Percentiles rank a stretch among this genome's conserved stretches.
phyloP scores from a whole-genome alignment of 2,888 invertebrate genomes.

The Troilus luridus region DNA sequence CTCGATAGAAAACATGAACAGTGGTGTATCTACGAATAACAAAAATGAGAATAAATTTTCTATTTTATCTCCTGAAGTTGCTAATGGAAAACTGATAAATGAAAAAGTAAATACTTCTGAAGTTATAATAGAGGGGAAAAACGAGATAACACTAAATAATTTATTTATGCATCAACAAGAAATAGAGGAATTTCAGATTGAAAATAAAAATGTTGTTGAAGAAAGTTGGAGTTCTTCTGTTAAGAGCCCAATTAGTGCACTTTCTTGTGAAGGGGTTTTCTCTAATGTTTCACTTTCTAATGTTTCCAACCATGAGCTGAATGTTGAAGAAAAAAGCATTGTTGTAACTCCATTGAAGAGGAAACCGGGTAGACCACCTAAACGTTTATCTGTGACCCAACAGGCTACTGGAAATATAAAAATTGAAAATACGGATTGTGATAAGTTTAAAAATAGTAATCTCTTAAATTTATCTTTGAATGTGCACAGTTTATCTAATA shows the following conservation, averaged over 20 bases:
- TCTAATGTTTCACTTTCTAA: neutral
- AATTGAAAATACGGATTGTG: neutral
- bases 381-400: neutral
- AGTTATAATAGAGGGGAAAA: neutral
- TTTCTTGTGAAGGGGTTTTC: neutral
- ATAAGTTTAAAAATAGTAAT: neutral
- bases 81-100: neutral
- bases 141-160: neutral
- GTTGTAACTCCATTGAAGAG: neutral
- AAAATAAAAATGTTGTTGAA: neutral
- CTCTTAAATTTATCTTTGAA: neutral
- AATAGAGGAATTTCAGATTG: neutral
- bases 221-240: neutral
- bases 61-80: neutral
- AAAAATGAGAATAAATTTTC: neutral
- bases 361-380: constrained; percentile 28
- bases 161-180: neutral
- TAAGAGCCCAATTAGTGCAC: neutral
- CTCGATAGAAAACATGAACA: neutral
- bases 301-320: neutral
- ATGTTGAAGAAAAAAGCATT: neutral
- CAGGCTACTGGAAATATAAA: neutral
- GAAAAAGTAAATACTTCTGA: neutral
- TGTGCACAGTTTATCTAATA: neutral
- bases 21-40: neutral